Percentiles rank a stretch among this genome's conserved stretches.
Conservation (phyloP, 2,888 invertebrate species). For the Synergus japonicus region DNA sequence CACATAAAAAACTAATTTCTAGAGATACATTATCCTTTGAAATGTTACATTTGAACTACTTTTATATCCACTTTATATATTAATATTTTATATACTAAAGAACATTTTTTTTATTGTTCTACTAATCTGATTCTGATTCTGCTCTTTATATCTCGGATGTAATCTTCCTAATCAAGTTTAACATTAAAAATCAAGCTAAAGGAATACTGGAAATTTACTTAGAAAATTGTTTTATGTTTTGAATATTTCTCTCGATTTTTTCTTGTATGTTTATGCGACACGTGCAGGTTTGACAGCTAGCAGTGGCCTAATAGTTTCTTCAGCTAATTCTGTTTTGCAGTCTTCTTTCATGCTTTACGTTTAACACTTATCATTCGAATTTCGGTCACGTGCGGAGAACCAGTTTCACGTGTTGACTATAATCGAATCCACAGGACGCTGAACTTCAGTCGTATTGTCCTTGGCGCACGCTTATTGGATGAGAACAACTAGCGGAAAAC, state of each 20-base stretch:
- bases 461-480: slow-evolving; percentile 61
- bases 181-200: not conserved
- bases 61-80: too few relatives aligned
- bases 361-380: slow-evolving; percentile 17
- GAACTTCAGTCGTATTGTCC: slow-evolving; percentile 43
- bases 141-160: not conserved
- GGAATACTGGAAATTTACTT: not conserved
- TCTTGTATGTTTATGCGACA: not conserved
- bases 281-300: slow-evolving; percentile 29
- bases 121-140: not conserved
- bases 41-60: too few relatives aligned
- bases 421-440: slow-evolving; percentile 40
- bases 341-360: slow-evolving; percentile 14
- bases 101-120: too few relatives aligned
- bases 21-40: too few relatives aligned
- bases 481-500: slow-evolving; percentile 64
- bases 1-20: too few relatives aligned
- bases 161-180: not conserved
- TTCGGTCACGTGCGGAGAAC: slow-evolving; percentile 36
- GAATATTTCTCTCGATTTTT: not conserved
- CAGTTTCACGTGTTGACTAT: slow-evolving; percentile 40
- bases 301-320: slow-evolving; percentile 29
- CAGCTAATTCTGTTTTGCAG: slow-evolving; percentile 2
- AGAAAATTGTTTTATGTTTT: too few relatives aligned
- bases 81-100: too few relatives aligned